Conservation (phyloP, 2,113 vertebrate genomes). For the Sapajus apella region DNA sequence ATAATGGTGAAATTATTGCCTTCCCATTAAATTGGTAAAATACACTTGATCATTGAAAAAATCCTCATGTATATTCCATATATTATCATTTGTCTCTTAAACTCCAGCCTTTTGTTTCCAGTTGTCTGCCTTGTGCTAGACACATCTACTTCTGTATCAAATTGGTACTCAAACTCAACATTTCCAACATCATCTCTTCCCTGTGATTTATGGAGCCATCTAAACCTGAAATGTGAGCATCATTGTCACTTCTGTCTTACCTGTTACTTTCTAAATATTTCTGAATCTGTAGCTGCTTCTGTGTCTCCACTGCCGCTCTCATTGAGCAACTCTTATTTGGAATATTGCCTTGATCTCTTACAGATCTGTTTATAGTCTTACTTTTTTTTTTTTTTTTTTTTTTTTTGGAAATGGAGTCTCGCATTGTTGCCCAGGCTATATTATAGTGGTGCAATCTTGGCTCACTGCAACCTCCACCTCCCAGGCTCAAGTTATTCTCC, state of each 20-base stretch:
- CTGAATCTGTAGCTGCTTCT: not conserved
- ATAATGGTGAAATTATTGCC: slow-evolving; percentile 9
- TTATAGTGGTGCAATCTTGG: too few relatives aligned
- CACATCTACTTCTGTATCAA: not conserved
- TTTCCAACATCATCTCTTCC: not conserved
- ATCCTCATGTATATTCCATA: not conserved
- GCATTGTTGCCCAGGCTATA: too few relatives aligned
- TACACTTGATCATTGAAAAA: slow-evolving; percentile 7
- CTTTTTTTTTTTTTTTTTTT: too few relatives aligned
- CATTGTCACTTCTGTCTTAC: not conserved
- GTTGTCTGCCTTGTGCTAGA: not conserved
- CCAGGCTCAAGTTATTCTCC: too few relatives aligned
- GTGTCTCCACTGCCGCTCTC: not conserved
- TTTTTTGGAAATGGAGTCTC: too few relatives aligned
- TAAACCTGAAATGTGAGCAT: slow-evolving; percentile 30
- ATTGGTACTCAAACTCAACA: not conserved
- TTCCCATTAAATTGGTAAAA: slow-evolving; percentile 38
- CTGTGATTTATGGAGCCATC: not conserved
- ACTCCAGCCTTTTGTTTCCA: not conserved
- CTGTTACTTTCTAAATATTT: slow-evolving; percentile 32
- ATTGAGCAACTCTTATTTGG: not conserved
- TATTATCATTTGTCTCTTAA: not conserved
- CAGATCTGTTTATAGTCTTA: not conserved
- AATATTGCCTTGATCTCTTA: not conserved
- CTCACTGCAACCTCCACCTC: too few relatives aligned